A percentile compares a stretch with the other conserved stretches of the same genome.
These are phyloP conservation scores for Auanema sp. DNA, from an alignment of 2,888 invertebrate species.

Conservation along the genomic window DNA sequence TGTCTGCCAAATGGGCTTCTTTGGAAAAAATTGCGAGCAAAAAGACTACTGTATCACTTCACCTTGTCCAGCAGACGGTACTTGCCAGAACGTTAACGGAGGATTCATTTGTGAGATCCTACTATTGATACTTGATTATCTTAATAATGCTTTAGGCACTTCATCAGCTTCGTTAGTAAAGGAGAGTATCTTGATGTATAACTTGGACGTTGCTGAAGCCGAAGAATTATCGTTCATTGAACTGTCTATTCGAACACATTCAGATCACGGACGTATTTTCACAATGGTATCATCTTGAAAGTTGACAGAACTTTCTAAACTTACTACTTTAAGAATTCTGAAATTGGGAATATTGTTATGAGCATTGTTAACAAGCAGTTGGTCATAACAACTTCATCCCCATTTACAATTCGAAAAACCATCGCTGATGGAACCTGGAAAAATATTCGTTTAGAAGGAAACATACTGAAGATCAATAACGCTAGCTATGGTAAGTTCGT, in stretches of 20 bases:
- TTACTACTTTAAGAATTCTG: constrained; percentile 15
- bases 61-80: constrained; percentile 42
- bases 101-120: constrained; percentile 48
- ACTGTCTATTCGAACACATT: constrained; percentile 38
- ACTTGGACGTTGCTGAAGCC: constrained; percentile 8
- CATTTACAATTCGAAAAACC: constrained; percentile 28
- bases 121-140: not conserved
- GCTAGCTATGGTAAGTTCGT: constrained; percentile 27
- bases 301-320: not conserved
- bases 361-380: constrained; percentile 31
- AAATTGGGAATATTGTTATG: constrained; percentile 17
- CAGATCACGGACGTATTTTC: constrained; percentile 38
- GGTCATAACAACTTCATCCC: constrained; percentile 18
- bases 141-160: not conserved
- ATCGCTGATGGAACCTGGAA: constrained; percentile 45
- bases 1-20: constrained; percentile 48
- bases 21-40: constrained; percentile 42
- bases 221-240: constrained; percentile 20
- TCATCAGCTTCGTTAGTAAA: not conserved
- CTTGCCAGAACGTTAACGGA: constrained; percentile 45
- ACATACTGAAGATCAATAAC: constrained; percentile 35
- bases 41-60: constrained; percentile 47
- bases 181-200: not conserved
- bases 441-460: constrained; percentile 27
- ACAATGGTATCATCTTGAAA: constrained; percentile 25